These are phyloP conservation scores for Cryptocephalus moraei DNA, from an alignment of 2,888 invertebrate genomes.

Conservation along the genomic window DNA sequence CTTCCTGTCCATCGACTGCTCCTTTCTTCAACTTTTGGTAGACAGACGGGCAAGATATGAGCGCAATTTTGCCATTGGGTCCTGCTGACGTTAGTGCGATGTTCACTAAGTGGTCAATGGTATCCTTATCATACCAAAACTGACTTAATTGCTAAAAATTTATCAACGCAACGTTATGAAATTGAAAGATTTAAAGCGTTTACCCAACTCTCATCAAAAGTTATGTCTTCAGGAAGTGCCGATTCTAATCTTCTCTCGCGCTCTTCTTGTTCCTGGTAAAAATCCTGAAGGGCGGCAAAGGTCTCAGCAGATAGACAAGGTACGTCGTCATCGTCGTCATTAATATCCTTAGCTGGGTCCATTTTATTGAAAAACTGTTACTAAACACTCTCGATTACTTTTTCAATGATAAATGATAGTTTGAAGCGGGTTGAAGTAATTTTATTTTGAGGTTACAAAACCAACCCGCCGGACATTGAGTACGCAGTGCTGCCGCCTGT, in stretches of 20 bases:
- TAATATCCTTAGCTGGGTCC: not conserved
- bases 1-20: slow-evolving; percentile 22
- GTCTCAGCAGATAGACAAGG: slow-evolving; percentile 60
- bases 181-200: slow-evolving; percentile 7
- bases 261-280: slow-evolving; percentile 60
- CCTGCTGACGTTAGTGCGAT: slow-evolving; percentile 50
- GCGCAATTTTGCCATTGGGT: slow-evolving; percentile 56
- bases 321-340: slow-evolving; percentile 46
- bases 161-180: not conserved
- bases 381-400: too few species aligned
- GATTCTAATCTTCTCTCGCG: slow-evolving; percentile 44
- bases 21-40: slow-evolving; percentile 56
- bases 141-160: slow-evolving; percentile 82
- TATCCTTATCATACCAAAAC: slow-evolving; percentile 89
- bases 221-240: slow-evolving; percentile 34
- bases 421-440: too few species aligned
- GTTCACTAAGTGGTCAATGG: slow-evolving; percentile 59
- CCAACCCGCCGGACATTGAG: too few species aligned
- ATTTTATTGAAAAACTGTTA: too few species aligned
- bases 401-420: too few species aligned
- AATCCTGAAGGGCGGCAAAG: slow-evolving; percentile 64
- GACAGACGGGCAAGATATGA: slow-evolving; percentile 82
- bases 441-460: too few species aligned
- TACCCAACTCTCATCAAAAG: slow-evolving; percentile 79
- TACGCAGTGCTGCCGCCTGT: too few species aligned